Conservation (phyloP, 37 sponge, comb jelly and placozoan genomes). For the Chondrosia reniformis region DNA sequence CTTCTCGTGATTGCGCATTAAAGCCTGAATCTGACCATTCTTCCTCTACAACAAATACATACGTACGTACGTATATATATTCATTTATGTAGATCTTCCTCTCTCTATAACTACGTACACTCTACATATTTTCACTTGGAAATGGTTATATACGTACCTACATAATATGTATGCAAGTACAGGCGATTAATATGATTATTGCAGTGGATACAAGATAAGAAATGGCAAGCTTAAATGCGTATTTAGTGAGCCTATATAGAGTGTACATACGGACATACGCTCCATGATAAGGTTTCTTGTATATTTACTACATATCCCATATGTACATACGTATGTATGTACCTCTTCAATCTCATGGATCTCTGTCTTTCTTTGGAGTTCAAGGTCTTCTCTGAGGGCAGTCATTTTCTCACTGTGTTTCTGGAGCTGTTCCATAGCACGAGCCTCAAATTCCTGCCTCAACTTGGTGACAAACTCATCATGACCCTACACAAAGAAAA, state of each 20-base stretch:
- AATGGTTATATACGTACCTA: too few species aligned
- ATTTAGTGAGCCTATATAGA: too few species aligned
- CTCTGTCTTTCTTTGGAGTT: slow-evolving; percentile 93
- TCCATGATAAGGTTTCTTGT: not conserved
- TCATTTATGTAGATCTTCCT: too few species aligned
- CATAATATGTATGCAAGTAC: too few species aligned
- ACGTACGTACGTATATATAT: not conserved
- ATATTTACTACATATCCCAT: too few species aligned
- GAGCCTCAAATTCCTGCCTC: slow-evolving; percentile 79
- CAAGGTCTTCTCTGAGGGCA: slow-evolving; percentile 88
- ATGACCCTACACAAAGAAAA: slow-evolving; percentile 53
- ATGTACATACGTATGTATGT: not conserved
- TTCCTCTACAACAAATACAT: slow-evolving; percentile 65
- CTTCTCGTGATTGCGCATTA: slow-evolving; percentile 99
- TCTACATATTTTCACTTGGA: too few species aligned
- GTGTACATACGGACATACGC: not conserved
- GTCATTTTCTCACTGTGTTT: slow-evolving; percentile 91
- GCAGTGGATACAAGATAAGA: too few species aligned
- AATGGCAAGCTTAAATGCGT: too few species aligned
- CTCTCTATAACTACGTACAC: not conserved
- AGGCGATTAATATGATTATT: too few species aligned
- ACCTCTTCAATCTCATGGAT: slow-evolving; percentile 99
- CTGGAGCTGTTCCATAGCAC: slow-evolving; percentile 74
- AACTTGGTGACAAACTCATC: slow-evolving; percentile 70
- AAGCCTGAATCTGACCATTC: slow-evolving; percentile 93